Conservation (phyloP, 2,888 invertebrate genomes). For the Pogonocherus hispidulus region DNA sequence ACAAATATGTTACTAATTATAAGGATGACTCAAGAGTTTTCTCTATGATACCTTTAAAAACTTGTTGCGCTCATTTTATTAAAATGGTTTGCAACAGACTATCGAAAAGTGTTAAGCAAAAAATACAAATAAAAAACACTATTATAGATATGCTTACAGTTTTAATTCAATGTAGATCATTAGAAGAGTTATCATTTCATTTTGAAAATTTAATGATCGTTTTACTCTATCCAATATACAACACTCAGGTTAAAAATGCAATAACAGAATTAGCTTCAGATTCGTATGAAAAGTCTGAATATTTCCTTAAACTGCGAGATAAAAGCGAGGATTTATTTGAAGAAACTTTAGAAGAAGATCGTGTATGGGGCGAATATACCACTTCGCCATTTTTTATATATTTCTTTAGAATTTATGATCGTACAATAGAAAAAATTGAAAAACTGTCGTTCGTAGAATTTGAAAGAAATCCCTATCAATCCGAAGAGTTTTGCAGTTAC, state of each 20-base stretch:
- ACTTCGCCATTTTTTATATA: constrained; percentile 8
- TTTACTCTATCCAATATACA: not conserved
- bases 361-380: constrained; percentile 8
- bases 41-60: not conserved
- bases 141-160: constrained; percentile 16
- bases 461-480: not conserved
- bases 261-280: not conserved
- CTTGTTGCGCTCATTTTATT: constrained; percentile 18
- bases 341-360: not conserved
- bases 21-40: not conserved
- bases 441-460: no score
- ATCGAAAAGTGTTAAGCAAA: not conserved
- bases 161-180: not conserved
- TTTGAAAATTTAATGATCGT: constrained; percentile 12
- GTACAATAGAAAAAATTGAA: not conserved
- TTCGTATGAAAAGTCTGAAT: not conserved
- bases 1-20: constrained; percentile 4
- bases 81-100: constrained; percentile 15
- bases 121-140: not conserved
- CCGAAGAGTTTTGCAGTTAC: constrained; percentile 7
- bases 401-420: not conserved
- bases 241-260: not conserved
- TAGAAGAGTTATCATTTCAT: constrained; percentile 12
- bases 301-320: not conserved
- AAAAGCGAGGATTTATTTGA: not conserved